phyloP scores from a whole-genome alignment of 1,140 invertebrate genomes.

The Neotoxoptera formosana region DNA sequence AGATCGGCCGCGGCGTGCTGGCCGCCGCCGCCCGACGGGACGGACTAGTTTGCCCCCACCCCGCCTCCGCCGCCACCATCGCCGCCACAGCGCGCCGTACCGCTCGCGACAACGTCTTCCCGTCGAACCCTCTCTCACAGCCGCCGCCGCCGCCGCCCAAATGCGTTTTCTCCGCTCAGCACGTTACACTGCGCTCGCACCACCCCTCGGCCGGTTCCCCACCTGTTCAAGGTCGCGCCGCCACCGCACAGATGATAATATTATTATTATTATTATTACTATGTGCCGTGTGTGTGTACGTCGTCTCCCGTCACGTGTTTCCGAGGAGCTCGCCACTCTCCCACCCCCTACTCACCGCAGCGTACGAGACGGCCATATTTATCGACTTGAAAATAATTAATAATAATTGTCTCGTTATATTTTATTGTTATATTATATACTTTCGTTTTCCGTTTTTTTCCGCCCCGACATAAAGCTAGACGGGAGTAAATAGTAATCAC shows the following conservation, averaged over 20 bases:
- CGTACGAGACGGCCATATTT: neutral
- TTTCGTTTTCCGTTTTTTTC: neutral
- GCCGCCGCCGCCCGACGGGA: neutral
- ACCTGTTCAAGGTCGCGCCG: constrained; percentile 29
- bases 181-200: neutral
- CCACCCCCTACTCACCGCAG: neutral
- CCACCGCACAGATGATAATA: neutral
- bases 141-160: neutral
- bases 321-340: neutral
- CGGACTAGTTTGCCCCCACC: constrained; percentile 23
- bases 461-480: neutral
- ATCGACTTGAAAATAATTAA: neutral
- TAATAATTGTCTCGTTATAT: neutral
- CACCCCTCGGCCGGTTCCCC: neutral
- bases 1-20: constrained; percentile 24
- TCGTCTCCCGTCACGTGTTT: neutral
- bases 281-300: neutral
- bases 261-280: neutral
- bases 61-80: neutral
- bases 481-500: neutral
- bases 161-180: constrained; percentile 27
- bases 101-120: neutral
- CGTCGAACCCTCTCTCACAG: neutral
- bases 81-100: neutral
- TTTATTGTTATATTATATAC: neutral